A percentile compares a stretch with the other conserved stretches of the same genome.
These are phyloP conservation scores for Eremophila alpestris DNA, from an alignment of 2,797 vertebrate species.

Conservation along the genomic window DNA sequence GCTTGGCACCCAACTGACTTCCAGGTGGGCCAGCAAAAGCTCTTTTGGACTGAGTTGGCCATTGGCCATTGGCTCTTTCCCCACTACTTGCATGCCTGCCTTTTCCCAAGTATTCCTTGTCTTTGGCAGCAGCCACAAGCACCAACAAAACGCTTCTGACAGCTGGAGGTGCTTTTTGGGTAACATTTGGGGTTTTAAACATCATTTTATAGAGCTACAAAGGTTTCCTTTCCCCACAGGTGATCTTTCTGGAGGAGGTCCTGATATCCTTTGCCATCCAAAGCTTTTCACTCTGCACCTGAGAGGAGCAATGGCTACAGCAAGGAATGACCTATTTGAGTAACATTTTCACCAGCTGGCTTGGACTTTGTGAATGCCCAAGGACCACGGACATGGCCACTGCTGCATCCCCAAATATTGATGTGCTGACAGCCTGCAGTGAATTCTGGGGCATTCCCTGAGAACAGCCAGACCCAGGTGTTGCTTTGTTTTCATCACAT, in stretches of 20 bases:
- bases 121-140: neutral
- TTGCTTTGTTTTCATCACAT: neutral
- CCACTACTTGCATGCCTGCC: neutral
- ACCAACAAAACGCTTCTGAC: accelerated
- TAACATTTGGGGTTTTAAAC: accelerated
- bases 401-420: neutral
- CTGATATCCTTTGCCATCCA: neutral
- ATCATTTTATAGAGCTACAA: neutral
- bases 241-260: neutral
- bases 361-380: neutral
- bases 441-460: neutral
- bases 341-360: neutral
- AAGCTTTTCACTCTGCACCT: neutral
- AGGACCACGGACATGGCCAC: neutral
- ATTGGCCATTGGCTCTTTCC: neutral
- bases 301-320: neutral
- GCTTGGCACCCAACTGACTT: neutral
- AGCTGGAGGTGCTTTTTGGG: neutral
- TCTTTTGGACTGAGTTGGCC: neutral
- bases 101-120: neutral
- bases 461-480: neutral
- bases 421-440: neutral
- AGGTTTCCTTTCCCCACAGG: neutral
- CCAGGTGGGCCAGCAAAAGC: neutral
- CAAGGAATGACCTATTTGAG: neutral